Conservation (phyloP, 2,797 vertebrate species). For the Poeciliopsis infans region DNA sequence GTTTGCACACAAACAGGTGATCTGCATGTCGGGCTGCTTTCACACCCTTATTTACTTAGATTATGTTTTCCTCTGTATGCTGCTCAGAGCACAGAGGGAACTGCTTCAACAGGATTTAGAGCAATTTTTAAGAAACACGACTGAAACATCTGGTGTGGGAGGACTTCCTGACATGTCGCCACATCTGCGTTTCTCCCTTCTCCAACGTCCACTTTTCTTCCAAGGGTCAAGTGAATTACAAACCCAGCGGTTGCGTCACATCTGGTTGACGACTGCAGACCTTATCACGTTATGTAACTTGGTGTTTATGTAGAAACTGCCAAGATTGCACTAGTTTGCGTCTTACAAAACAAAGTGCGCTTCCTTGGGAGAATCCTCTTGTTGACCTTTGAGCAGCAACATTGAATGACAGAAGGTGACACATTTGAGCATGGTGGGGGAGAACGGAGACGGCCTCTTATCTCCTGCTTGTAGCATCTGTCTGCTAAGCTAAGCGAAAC, state of each 20-base stretch:
- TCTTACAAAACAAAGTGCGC: conserved; percentile 11
- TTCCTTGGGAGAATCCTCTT: conserved; percentile 8
- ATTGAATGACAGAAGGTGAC: background rate
- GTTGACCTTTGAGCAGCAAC: background rate
- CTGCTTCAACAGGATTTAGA: background rate
- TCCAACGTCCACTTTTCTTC: conserved; percentile 21
- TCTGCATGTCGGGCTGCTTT: background rate
- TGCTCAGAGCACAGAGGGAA: background rate
- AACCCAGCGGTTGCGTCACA: conserved; percentile 10
- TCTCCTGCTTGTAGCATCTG: background rate
- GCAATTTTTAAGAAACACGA: background rate
- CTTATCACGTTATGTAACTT: conserved; percentile 6
- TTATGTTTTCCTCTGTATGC: background rate
- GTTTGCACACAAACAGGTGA: background rate
- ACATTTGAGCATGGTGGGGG: background rate
- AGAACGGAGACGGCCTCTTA: background rate
- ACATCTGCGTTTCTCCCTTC: conserved; percentile 39
- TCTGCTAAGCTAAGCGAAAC: conserved; percentile 34
- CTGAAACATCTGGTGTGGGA: conserved; percentile 9
- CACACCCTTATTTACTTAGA: background rate
- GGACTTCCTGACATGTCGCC: conserved; percentile 16
- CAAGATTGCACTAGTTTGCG: background rate
- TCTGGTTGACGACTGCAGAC: conserved; percentile 2
- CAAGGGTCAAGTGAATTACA: background rate
- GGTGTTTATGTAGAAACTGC: conserved; percentile 14